These are phyloP conservation scores for Tenthredo notha DNA, from an alignment of 2,888 invertebrate genomes.

Conservation along the genomic window DNA sequence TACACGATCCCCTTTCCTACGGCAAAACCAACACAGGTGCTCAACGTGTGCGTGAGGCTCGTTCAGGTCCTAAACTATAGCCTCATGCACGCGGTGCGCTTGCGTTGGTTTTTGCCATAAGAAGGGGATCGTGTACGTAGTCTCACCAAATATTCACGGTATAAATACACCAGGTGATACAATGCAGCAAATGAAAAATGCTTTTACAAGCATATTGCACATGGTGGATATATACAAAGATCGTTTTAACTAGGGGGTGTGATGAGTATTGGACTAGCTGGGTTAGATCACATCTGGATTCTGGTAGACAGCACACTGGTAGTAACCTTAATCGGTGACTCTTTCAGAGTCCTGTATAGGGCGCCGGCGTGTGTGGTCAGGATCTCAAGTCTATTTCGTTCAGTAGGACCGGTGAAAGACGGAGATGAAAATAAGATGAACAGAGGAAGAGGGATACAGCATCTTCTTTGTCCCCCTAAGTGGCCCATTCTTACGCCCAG, in stretches of 20 bases:
- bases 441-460: not conserved
- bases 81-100: too few species aligned
- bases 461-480: constrained; percentile 59
- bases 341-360: not conserved
- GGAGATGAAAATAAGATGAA: not conserved
- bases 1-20: too few species aligned
- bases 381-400: constrained; percentile 6
- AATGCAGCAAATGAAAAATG: not conserved
- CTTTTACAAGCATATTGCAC: not conserved
- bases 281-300: constrained; percentile 40
- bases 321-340: constrained; percentile 18
- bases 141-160: too few species aligned
- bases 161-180: not conserved
- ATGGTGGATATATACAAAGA: not conserved
- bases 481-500: constrained; percentile 51
- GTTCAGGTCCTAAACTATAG: too few species aligned
- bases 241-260: not conserved
- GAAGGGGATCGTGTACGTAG: too few species aligned
- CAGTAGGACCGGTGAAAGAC: not conserved
- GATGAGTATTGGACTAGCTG: not conserved
- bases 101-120: too few species aligned
- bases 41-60: too few species aligned
- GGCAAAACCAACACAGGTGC: too few species aligned
- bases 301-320: not conserved
- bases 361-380: constrained; percentile 49